Conservation (phyloP, 2,888 invertebrate species). For the Sicus ferrugineus region DNA sequence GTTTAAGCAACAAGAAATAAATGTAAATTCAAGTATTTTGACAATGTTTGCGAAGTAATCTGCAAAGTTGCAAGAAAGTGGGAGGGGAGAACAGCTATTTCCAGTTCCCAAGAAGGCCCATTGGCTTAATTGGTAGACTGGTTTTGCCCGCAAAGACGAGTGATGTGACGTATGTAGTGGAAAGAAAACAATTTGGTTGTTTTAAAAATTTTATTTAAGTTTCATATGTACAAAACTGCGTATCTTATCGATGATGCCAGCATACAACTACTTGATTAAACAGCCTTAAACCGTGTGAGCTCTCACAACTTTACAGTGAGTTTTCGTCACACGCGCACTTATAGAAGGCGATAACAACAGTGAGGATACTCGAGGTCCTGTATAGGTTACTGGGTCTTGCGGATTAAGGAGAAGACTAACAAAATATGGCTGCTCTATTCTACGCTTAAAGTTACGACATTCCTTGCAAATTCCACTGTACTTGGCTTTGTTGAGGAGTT, state of each 20-base stretch:
- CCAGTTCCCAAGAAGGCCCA: too few relatives aligned
- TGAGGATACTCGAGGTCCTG: background rate
- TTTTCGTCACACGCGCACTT: slow-evolving; percentile 3
- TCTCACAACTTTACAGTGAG: slow-evolving; percentile 19
- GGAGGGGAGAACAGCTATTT: too few relatives aligned
- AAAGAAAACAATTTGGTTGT: background rate
- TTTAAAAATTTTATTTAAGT: slow-evolving; percentile 35
- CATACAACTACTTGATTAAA: slow-evolving; percentile 28
- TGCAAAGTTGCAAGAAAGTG: too few relatives aligned
- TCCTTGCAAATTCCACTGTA: background rate
- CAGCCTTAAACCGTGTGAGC: background rate
- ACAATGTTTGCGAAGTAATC: too few relatives aligned
- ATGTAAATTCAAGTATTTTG: too few relatives aligned
- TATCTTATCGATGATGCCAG: slow-evolving; percentile 39
- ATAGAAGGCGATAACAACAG: background rate
- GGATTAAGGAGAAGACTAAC: background rate
- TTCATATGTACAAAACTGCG: slow-evolving; percentile 37
- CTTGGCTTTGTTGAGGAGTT: background rate
- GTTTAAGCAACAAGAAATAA: too few relatives aligned
- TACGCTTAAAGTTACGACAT: background rate
- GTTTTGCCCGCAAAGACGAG: too few relatives aligned
- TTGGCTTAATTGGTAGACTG: too few relatives aligned
- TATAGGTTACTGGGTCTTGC: too few relatives aligned
- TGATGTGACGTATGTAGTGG: too few relatives aligned
- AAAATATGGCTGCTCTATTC: slow-evolving; percentile 8